phyloP scores from a whole-genome alignment of 2,888 invertebrate genomes.

The Neoitamus cyanurus region DNA sequence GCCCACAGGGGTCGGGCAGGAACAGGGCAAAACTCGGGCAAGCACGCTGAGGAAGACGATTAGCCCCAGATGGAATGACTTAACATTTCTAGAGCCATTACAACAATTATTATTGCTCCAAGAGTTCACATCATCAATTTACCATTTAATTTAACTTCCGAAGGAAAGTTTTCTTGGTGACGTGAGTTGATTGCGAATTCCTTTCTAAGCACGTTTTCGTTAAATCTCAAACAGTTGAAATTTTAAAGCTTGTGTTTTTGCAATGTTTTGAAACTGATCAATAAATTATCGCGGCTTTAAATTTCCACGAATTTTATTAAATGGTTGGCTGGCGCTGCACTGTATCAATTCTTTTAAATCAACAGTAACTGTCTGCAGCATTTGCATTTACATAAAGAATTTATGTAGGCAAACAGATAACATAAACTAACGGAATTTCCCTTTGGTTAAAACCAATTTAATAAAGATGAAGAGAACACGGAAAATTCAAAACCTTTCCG shows the following conservation, averaged over 20 bases:
- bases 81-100: not conserved
- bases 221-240: not conserved
- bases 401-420: not conserved
- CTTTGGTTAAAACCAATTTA: not conserved
- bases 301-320: no score
- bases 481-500: not conserved
- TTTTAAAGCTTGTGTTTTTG: not conserved
- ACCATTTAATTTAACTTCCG: not conserved
- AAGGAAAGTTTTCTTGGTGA: not conserved
- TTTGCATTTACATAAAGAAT: not conserved
- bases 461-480: not conserved
- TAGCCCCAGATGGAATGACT: not conserved
- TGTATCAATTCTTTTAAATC: no score
- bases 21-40: not conserved
- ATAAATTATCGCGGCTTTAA: no score
- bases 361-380: no score
- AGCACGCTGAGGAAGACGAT: not conserved
- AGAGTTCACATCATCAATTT: slow-evolving; percentile 5
- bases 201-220: not conserved
- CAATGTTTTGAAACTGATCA: not conserved
- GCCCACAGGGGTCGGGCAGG: not conserved
- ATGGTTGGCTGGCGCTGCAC: no score
- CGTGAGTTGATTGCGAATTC: not conserved
- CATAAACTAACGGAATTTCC: not conserved
- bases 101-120: not conserved